These are phyloP conservation scores for Acomys russatus DNA, from an alignment of 2,797 vertebrate genomes.

Conservation along the genomic window DNA sequence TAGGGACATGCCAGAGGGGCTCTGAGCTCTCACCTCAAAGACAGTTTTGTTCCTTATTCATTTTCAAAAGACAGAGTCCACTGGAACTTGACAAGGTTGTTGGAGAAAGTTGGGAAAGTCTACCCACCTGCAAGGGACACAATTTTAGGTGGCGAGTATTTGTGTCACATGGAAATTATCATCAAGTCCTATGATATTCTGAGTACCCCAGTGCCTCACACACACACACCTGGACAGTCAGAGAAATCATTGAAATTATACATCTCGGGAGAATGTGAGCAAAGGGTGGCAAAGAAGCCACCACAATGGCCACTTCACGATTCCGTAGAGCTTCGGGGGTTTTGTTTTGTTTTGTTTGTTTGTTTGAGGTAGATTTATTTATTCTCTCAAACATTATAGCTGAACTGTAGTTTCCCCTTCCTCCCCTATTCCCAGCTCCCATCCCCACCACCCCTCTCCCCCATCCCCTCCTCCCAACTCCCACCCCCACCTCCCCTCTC, in stretches of 20 bases:
- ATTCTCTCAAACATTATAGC: background rate
- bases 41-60: background rate
- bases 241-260: background rate
- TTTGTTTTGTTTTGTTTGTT: background rate
- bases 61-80: background rate
- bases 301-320: background rate
- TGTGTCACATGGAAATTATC: background rate
- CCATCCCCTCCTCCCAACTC: no score
- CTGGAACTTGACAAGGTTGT: background rate
- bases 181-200: background rate
- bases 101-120: background rate
- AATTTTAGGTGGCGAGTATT: background rate
- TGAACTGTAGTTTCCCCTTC: background rate
- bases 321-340: background rate
- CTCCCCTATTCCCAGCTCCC: no score
- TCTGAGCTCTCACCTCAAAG: background rate
- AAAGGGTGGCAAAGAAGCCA: background rate
- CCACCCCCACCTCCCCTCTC: background rate
- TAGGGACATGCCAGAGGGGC: background rate
- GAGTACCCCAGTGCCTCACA: no score
- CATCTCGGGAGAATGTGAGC: rapidly evolving
- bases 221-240: background rate
- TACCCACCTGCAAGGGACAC: background rate
- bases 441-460: no score
- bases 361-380: background rate